A percentile compares a stretch with the other conserved stretches of the same genome.
These are phyloP conservation scores for Corythaixoides concolor DNA, from an alignment of 2,113 vertebrate genomes.

Conservation along the genomic window DNA sequence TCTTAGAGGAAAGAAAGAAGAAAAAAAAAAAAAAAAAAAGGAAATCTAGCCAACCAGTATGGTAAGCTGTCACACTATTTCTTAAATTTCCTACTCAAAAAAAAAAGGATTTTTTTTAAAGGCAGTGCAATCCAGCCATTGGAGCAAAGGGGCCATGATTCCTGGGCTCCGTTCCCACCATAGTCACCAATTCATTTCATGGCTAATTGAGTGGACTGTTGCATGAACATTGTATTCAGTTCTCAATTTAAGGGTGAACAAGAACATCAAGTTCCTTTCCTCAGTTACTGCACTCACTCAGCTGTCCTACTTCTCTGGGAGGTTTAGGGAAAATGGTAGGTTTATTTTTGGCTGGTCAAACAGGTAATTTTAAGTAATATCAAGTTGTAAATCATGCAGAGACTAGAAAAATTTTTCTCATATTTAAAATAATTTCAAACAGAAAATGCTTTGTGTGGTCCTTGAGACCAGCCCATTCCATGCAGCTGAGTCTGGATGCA, in stretches of 20 bases:
- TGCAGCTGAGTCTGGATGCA: not conserved
- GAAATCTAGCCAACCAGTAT: not conserved
- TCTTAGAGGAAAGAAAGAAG: not conserved
- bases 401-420: not conserved
- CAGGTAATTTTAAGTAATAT: not conserved
- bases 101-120: not conserved
- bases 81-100: not conserved
- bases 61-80: not conserved
- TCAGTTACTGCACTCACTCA: not conserved
- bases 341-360: not conserved
- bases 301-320: constrained; percentile 1
- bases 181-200: constrained; percentile 2
- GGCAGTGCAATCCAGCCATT: not conserved
- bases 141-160: constrained; percentile 1
- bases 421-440: not conserved
- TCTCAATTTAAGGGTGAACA: constrained; percentile 42
- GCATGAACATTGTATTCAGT: constrained; percentile 50
- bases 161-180: constrained; percentile 26
- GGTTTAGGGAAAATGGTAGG: not conserved
- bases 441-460: not conserved
- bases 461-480: not conserved
- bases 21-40: too few relatives aligned
- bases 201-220: constrained; percentile 55
- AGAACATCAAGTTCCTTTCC: constrained; percentile 52
- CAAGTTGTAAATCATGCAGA: not conserved